Percentiles rank a stretch among this genome's conserved stretches.
Conservation (phyloP, 2,888 invertebrate genomes). For the Chymomyza amoena region DNA sequence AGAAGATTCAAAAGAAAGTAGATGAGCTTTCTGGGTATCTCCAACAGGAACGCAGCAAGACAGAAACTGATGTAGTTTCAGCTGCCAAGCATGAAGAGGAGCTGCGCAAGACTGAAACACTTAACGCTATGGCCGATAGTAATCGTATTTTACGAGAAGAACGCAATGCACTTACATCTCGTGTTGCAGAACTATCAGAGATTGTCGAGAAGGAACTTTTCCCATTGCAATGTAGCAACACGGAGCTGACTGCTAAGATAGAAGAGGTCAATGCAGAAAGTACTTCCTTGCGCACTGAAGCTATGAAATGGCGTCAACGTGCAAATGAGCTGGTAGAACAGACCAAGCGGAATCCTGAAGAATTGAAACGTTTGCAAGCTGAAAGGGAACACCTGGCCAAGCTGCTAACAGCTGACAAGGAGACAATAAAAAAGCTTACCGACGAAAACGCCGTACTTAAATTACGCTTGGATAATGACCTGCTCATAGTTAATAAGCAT, state of each 20-base stretch:
- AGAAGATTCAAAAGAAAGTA: constrained; percentile 89
- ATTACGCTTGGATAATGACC: constrained; percentile 85
- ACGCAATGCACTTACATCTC: constrained; percentile 84
- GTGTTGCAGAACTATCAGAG: constrained; percentile 84
- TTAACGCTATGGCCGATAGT: constrained; percentile 95
- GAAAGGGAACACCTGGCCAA: constrained; percentile 90
- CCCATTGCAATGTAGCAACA: constrained; percentile 88
- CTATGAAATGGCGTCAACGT: constrained; percentile 90
- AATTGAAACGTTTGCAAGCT: constrained; percentile 90
- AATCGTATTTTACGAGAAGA: constrained; percentile 93
- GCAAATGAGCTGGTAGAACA: constrained; percentile 93
- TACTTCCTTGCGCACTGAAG: constrained; percentile 87
- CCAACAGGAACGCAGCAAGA: constrained; percentile 85
- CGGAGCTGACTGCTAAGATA: constrained; percentile 85
- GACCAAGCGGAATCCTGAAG: constrained; percentile 94
- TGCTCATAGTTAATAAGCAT: constrained; percentile 82
- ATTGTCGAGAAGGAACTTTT: constrained; percentile 85
- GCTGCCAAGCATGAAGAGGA: constrained; percentile 92
- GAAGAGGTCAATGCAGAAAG: constrained; percentile 89
- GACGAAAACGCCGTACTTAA: constrained; percentile 84
- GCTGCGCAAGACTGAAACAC: constrained; percentile 91
- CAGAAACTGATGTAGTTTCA: constrained; percentile 87
- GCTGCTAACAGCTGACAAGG: constrained; percentile 87
- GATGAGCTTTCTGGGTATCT: constrained; percentile 85
- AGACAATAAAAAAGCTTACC: constrained; percentile 83